Conservation (phyloP, 35 echinoderm and acorn worm species). For the Hemicentrotus pulcherrimus region DNA sequence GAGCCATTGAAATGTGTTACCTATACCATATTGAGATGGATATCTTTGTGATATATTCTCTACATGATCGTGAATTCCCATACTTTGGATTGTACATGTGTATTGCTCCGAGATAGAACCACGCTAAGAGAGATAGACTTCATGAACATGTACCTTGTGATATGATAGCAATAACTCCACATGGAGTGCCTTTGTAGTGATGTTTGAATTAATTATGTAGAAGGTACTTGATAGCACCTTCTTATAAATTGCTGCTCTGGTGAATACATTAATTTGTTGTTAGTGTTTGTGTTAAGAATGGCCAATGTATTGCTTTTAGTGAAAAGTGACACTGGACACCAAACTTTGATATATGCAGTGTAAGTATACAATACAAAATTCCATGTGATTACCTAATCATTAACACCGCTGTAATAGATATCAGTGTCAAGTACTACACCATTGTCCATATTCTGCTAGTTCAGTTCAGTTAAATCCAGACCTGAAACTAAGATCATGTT, state of each 20-base stretch:
- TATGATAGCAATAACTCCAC: not conserved
- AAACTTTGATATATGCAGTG: not conserved
- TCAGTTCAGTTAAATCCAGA: too few relatives aligned
- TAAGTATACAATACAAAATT: not conserved
- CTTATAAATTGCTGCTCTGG: not conserved
- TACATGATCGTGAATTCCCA: not conserved
- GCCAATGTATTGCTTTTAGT: too few relatives aligned
- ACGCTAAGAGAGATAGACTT: not conserved
- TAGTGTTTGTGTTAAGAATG: not conserved
- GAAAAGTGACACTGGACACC: not conserved
- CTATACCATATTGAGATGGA: not conserved
- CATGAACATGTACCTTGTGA: not conserved
- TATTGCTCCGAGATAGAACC: not conserved
- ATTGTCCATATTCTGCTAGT: too few relatives aligned
- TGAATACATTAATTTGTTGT: not conserved
- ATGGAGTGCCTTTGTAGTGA: not conserved
- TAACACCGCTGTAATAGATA: not conserved
- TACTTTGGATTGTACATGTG: not conserved
- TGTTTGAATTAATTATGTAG: not conserved
- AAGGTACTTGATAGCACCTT: not conserved
- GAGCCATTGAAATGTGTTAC: not conserved
- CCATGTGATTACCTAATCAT: not conserved
- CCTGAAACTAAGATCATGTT: too few relatives aligned
- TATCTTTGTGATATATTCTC: not conserved
- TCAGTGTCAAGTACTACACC: not conserved